Base-by-base conservation (phyloP, 1,140 invertebrate species). In the Brachystomella parvula region DNA sequence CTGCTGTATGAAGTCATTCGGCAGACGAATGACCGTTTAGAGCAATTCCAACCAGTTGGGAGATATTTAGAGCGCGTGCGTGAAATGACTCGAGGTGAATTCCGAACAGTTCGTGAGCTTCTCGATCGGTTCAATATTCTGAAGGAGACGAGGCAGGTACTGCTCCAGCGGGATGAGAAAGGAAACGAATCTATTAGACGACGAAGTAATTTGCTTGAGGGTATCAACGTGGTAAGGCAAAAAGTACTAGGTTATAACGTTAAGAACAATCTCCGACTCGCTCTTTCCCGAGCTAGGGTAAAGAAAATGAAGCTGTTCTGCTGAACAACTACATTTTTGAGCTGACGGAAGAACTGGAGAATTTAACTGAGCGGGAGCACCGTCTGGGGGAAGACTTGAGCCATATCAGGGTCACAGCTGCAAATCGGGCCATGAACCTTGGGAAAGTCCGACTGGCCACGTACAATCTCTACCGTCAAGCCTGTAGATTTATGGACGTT, bases 371-470 rank as follows among this genome's bases (percentile, higher is more conserved):
- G 2, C 2, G 66, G n/a, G 63, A 30, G n/a, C 3, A 49, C 9
- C 3, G 39, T 24, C 35, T 66, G 15, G 71, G 71, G 44, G 61
- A 62, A 17, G 64, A 61, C 15, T 63, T 70, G 44, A n/a, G 62
- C 1, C 59, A 65, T 33, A 68, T 72, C 29, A 70, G 71, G 49
- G 66, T 62, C 21, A 72, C 69, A n/a, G 69, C 71, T 24, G 71
- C 69, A 26, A 63, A 71, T 39, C 12, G 66, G 21, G 66, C 71
- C 0, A 30, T 68, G n/a, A 32, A 39, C 17, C 57, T 72, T 15
- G 64, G 71, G 0, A 70, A 72, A 56, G 63, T 72, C 28, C 72
- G 67, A 57, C 68, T 68, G 64, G 65, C 69, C 2, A 68, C 62
- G 28, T 26, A 47, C 32, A 70, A 70, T 47, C 47, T 70, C 49